These are phyloP conservation scores for Phengaris arion DNA, from an alignment of 2,888 invertebrate species.

Conservation along the genomic window DNA sequence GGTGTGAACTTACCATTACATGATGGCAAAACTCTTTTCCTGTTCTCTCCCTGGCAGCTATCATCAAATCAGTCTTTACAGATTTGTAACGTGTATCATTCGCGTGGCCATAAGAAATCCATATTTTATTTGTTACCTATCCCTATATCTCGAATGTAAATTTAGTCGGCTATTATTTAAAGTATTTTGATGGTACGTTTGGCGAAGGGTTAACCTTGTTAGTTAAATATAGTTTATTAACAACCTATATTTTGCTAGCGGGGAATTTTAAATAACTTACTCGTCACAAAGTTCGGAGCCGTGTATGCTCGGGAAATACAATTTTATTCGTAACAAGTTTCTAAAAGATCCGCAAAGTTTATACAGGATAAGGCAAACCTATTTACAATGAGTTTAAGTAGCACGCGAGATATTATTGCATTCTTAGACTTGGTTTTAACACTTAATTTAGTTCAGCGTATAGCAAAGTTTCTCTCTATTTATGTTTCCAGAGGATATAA, in stretches of 20 bases:
- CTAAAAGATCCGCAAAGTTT: slow-evolving; percentile 36
- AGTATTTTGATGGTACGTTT: not conserved
- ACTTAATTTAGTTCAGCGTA: slow-evolving; percentile 1
- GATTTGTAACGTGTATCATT: too few relatives aligned
- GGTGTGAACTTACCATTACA: too few relatives aligned
- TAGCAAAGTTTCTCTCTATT: not conserved
- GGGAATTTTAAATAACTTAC: slow-evolving; percentile 25
- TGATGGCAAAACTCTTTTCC: too few relatives aligned
- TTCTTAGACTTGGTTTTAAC: slow-evolving; percentile 17
- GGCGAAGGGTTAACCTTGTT: not conserved
- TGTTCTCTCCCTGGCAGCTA: too few relatives aligned
- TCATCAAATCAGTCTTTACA: too few relatives aligned
- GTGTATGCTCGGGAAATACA: slow-evolving; percentile 36
- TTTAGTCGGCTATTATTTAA: not conserved
- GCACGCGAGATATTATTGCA: slow-evolving; percentile 26
- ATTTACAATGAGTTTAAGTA: slow-evolving; percentile 38
- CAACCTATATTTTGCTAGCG: not conserved
- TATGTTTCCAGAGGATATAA: slow-evolving; percentile 34
- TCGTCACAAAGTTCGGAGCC: not conserved
- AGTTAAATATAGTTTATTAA: not conserved
- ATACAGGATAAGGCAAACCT: slow-evolving; percentile 37
- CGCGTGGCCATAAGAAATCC: too few relatives aligned
- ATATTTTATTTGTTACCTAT: not conserved
- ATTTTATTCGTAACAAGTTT: slow-evolving; percentile 40
- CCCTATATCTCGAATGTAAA: not conserved